A percentile compares a stretch with the other conserved stretches of the same genome.
phyloP scores from a whole-genome alignment of 2,888 invertebrate species.

The Andricus quercusramuli region DNA sequence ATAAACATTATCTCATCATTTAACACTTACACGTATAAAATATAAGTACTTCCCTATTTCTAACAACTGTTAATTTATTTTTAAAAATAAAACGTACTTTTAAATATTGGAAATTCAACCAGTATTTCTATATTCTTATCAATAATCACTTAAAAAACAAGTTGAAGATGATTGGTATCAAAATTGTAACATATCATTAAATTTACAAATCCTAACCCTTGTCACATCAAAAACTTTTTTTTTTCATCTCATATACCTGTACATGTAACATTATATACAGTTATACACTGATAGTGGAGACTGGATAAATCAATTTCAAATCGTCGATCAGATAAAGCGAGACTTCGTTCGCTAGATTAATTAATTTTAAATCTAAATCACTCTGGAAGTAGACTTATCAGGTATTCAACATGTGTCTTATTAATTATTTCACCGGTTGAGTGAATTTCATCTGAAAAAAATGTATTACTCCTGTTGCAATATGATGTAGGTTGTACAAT shows the following conservation, averaged over 20 bases:
- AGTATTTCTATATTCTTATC: background rate
- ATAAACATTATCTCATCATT: too few species aligned
- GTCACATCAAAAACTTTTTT: background rate
- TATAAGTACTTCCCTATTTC: too few species aligned
- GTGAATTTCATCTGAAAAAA: background rate
- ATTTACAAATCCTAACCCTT: background rate
- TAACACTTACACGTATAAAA: too few species aligned
- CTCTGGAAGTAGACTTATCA: slow-evolving; percentile 13
- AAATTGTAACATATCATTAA: too few species aligned
- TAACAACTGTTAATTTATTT: background rate
- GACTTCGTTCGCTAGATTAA: slow-evolving; percentile 4
- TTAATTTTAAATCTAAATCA: slow-evolving; percentile 22
- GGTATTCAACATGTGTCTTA: slow-evolving; percentile 3
- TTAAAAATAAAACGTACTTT: background rate
- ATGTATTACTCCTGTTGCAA: background rate
- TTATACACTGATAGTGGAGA: background rate
- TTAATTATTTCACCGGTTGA: slow-evolving; percentile 12
- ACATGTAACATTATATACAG: background rate
- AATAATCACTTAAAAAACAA: background rate
- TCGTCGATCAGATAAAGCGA: slow-evolving; percentile 3
- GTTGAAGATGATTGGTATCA: background rate
- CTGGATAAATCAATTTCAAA: slow-evolving; percentile 14
- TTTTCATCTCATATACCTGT: background rate
- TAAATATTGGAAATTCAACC: too few species aligned
- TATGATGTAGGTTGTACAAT: background rate